Percentiles rank a stretch among this genome's conserved stretches.
phyloP scores from a whole-genome alignment of 2,797 vertebrate genomes.

The Gadopsis marmoratus region DNA sequence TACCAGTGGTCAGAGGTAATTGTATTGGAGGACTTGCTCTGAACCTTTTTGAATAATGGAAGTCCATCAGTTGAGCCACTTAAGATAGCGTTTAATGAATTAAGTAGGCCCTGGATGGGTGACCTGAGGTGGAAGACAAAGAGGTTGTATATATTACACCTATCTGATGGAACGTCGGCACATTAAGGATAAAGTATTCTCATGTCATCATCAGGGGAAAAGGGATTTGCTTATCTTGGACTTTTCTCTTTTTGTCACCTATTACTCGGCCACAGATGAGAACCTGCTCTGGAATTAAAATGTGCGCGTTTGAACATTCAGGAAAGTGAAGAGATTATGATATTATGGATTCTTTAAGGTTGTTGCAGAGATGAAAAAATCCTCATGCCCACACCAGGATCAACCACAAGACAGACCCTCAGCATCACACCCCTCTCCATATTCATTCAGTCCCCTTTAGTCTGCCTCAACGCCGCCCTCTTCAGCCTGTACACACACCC shows the following conservation, averaged over 20 bases:
- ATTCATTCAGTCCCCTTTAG: not conserved
- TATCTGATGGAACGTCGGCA: slow-evolving; percentile 61
- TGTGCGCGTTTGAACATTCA: not conserved
- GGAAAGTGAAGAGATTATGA: slow-evolving; percentile 6
- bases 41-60: slow-evolving; percentile 71
- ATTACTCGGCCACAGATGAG: slow-evolving; percentile 17
- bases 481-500: not conserved
- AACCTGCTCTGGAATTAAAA: slow-evolving; percentile 19
- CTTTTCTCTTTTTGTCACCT: slow-evolving; percentile 33
- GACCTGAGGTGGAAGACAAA: slow-evolving; percentile 65
- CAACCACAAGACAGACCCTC: slow-evolving; percentile 22
- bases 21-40: slow-evolving; percentile 56
- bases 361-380: slow-evolving; percentile 17
- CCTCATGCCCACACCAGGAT: not conserved
- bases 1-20: slow-evolving; percentile 64
- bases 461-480: slow-evolving; percentile 14
- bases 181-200: slow-evolving; percentile 57
- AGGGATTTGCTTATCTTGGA: slow-evolving; percentile 69
- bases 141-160: slow-evolving; percentile 72
- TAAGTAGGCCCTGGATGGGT: slow-evolving; percentile 52
- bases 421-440: not conserved
- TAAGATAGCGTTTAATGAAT: slow-evolving; percentile 73
- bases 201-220: slow-evolving; percentile 59
- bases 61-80: slow-evolving; percentile 68
- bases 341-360: slow-evolving; percentile 8